Evolutionary conservation across 2,888 invertebrate species (phyloP).

Genomic region (Drosophila barbarae): DNA sequence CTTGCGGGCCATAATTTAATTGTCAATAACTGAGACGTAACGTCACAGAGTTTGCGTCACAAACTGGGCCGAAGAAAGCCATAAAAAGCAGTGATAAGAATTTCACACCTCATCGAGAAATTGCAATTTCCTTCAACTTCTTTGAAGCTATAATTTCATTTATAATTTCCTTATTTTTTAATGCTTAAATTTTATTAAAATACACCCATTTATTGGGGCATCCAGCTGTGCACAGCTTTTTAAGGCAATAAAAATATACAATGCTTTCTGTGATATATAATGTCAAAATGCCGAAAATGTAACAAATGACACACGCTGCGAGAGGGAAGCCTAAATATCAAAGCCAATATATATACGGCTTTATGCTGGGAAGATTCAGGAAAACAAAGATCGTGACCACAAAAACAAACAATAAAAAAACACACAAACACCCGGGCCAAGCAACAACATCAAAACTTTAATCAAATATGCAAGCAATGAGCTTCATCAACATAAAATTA

Average conservation of each 20-base stretch:
- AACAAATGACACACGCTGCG: constrained; percentile 39
- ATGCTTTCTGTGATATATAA: constrained; percentile 43
- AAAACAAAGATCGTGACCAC: constrained; percentile 28
- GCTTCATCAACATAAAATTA: constrained; percentile 75
- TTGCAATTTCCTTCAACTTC: constrained; percentile 8
- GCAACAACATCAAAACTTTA: constrained; percentile 33
- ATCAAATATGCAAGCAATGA: constrained; percentile 73
- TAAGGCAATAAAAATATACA: constrained; percentile 23
- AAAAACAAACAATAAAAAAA: constrained; percentile 36
- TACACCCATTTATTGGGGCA: not conserved
- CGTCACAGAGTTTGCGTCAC: constrained; percentile 35
- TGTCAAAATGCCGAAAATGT: constrained; percentile 49
- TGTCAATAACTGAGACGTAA: constrained; percentile 14
- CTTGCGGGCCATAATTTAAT: constrained; percentile 25
- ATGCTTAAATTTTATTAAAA: constrained; percentile 5
- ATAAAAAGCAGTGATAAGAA: constrained; percentile 11
- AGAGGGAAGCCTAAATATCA: constrained; percentile 14
- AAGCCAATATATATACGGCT: constrained; percentile 16
- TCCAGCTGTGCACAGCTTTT: constrained; percentile 45
- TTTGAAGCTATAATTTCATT: not conserved
- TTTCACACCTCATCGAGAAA: not conserved
- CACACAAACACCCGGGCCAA: not conserved
- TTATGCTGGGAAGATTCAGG: constrained; percentile 26
- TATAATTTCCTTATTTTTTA: constrained; percentile 12
- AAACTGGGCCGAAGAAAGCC: not conserved